A percentile compares a stretch with the other conserved stretches of the same genome.
Conservation (phyloP, 2,888 invertebrate species). For the Drosophila birchii region DNA sequence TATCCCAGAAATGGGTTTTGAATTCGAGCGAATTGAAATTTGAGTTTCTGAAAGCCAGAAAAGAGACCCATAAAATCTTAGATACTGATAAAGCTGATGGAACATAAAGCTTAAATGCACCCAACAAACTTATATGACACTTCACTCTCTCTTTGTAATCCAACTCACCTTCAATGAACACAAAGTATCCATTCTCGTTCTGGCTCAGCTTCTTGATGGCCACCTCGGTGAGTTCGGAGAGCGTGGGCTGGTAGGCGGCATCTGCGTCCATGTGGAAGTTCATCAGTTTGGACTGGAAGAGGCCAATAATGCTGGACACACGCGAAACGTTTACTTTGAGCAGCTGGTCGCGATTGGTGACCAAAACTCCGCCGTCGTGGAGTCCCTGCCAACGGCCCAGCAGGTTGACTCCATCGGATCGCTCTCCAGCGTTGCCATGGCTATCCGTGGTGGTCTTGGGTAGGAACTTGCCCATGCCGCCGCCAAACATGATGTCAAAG, state of each 20-base stretch:
- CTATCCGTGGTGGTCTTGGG: conserved; percentile 86
- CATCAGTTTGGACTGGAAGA: conserved; percentile 86
- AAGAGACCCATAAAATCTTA: neutral
- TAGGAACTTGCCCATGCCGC: conserved; percentile 89
- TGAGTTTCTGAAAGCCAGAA: neutral
- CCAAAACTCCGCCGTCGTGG: conserved; percentile 85
- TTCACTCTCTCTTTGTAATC: neutral
- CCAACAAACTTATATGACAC: neutral
- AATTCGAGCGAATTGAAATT: neutral
- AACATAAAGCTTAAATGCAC: neutral
- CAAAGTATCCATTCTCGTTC: conserved; percentile 86
- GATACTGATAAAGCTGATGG: neutral
- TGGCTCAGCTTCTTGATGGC: conserved; percentile 87
- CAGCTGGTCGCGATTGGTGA: conserved; percentile 87
- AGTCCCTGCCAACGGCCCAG: conserved; percentile 88
- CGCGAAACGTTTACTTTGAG: conserved; percentile 83
- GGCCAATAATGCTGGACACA: conserved; percentile 86
- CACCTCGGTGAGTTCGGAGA: conserved; percentile 88
- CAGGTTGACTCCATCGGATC: conserved; percentile 88
- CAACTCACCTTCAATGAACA: conserved; percentile 85
- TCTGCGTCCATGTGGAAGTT: conserved; percentile 86
- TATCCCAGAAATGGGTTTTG: neutral
- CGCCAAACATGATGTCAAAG: conserved; percentile 91
- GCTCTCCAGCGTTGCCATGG: conserved; percentile 85
- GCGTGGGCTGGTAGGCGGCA: conserved; percentile 86